A percentile compares a stretch with the other conserved stretches of the same genome.
Evolutionary conservation across 2,113 vertebrate species (phyloP).

Genomic region (Neoarius graeffei): DNA sequence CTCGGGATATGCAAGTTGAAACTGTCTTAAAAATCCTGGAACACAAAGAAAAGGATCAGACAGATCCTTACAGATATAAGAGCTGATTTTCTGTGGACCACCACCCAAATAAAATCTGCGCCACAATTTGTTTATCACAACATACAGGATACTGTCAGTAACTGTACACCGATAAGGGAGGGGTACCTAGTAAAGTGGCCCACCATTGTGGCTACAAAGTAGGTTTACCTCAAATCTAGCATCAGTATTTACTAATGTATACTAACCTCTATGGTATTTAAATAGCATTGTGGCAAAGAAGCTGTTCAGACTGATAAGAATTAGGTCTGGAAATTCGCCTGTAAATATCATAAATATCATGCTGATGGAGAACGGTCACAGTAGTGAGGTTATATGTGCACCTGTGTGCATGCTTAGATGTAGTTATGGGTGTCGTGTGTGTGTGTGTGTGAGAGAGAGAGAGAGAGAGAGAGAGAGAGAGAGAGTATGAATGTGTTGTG

Average conservation of each 20-base stretch:
- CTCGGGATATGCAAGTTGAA: slow-evolving; percentile 16
- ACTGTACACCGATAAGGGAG: not conserved
- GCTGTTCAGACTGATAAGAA: not conserved
- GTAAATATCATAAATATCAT: not conserved
- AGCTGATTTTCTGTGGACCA: not conserved
- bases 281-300: not conserved
- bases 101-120: not conserved
- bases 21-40: not conserved
- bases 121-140: not conserved
- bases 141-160: not conserved
- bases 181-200: not conserved
- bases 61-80: not conserved
- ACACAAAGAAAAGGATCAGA: not conserved
- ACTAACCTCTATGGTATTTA: not conserved
- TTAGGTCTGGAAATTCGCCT: not conserved
- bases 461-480: no score
- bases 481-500: no score
- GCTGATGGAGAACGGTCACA: not conserved
- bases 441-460: not conserved
- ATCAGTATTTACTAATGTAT: not conserved
- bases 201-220: not conserved
- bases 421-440: not conserved
- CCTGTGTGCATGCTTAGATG: not conserved
- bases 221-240: not conserved
- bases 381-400: not conserved